Base-by-base conservation (phyloP, 2,797 vertebrate genomes). In the Malacoctenus gilli region DNA sequence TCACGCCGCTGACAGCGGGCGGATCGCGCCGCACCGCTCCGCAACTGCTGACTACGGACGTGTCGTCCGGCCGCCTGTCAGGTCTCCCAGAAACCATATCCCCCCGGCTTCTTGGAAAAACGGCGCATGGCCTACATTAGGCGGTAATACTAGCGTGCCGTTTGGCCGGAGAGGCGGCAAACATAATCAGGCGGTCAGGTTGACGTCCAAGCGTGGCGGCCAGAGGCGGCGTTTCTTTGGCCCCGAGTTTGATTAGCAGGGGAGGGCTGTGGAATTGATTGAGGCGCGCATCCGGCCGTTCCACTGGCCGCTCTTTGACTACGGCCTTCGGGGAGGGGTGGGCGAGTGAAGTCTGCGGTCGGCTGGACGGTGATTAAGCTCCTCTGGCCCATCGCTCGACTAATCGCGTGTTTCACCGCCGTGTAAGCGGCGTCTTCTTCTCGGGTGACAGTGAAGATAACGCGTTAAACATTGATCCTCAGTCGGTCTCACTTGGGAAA, bases 171-270 rank as follows among this genome's bases (percentile, higher is more conserved):
- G 65, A 52, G 49, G 61, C 59, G 64, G 72, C 79, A 80, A 58
- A 81, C 72, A 66, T 80, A 84, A 88, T 89, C 79, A 57, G 52
- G 71, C 23, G 75, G 82, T 87, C 80, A 84, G 80, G 79, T 79
- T 80, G 77, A 85, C 65, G 82, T 79, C 56, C 50, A 62, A 43
- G 62, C 56, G 35, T 58, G 30, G 74, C 68, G 77, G 78, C 80
- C 80, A 71, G 57, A 57, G 59, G 1, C 6, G 25, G 50, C 72
- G 70, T 58, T 83, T 62, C 82, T 83, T 77, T 82, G 82, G 80
- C 82, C 76, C 52, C 59, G 74, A 64, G 55, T 77, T 72, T 75
- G 71, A 85, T 85, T 68, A 68, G 48, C 51, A 78, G 36, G 58
- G 39, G 56, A 66, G 84, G 48, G 68, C 68, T 72, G 70, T 59